Evolutionary conservation across 1,140 invertebrate genomes (phyloP), one percentile per base, ranked within the genome.

Genomic region (Homalodisca vitripennis): DNA sequence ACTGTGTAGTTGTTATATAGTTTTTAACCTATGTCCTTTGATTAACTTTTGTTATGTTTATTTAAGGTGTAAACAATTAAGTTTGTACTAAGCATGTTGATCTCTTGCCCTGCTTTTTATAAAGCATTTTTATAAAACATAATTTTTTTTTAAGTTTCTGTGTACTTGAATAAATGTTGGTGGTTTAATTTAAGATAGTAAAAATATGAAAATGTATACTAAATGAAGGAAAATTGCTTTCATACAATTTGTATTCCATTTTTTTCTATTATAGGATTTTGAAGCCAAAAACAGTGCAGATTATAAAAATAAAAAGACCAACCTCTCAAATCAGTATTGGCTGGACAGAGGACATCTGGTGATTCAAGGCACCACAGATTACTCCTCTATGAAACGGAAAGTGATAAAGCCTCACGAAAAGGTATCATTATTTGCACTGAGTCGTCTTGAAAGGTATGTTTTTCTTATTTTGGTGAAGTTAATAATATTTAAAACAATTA

Each of bases 271-370:
- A 57, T 73, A 85, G 84, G 78, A 81, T 70, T 85, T 84, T 67
- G 78, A 76, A 70, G 73, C 84, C 24, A 78, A 74, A 66, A 79
- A 81, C 75, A 73, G 74, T 13, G 81, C 80, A 24, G 75, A 78
- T 46, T 85, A 84, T 73, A 75, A 85, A 80, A 88, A 91, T 76
- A 87, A 88, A 79, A 86, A 84, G 27, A 79, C 83, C 30, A 86
- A 87, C 67, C 79, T 91, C 3, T 81, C 83, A 41, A 87, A 87
- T 71, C 84, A 87, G 53, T 91, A 87, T 78, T 91, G 89, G 89
- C 83, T 90, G 78, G 87, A 90, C 74, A 82, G 86, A 72, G 88
- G 89, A 22, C 88, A 86, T 72, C 79, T 92, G 17, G 81, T 91
- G 14, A 85, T 92, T 2, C 87, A 88, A 79, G 88, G 88, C 66